A percentile compares a stretch with the other conserved stretches of the same genome.
Evolutionary conservation across 1,140 invertebrate genomes (phyloP).

Genomic region (Apolygus lucorum): DNA sequence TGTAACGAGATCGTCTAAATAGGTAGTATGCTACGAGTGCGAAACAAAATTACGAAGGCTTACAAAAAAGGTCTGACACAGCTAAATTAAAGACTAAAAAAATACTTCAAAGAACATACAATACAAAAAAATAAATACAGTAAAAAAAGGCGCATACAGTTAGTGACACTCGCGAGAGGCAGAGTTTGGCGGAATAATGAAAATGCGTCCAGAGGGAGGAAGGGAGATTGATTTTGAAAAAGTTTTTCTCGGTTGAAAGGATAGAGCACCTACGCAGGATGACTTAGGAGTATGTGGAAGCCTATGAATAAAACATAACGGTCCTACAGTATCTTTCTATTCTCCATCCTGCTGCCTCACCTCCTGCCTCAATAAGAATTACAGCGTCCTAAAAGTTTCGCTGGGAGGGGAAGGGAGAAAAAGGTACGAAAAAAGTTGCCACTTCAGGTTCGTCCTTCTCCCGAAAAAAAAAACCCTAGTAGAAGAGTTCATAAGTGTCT

Average conservation of each 20-base stretch:
- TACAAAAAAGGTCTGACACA: neutral
- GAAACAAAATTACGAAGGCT: neutral
- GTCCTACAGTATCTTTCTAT: neutral
- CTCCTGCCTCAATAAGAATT: neutral
- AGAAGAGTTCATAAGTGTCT: constrained; percentile 10
- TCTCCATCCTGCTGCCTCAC: neutral
- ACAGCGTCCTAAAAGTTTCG: constrained; percentile 5
- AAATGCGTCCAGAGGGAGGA: neutral
- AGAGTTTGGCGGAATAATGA: neutral
- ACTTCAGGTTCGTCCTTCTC: neutral
- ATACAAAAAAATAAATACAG: neutral
- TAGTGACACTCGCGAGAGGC: neutral
- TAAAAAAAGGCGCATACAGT: neutral
- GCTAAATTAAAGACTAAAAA: neutral
- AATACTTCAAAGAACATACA: neutral
- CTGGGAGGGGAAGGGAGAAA: neutral
- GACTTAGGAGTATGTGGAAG: neutral
- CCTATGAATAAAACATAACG: constrained; percentile 6
- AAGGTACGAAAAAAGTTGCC: neutral
- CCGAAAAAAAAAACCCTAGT: neutral
- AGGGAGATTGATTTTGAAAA: neutral
- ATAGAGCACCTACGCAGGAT: neutral
- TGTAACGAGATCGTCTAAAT: neutral
- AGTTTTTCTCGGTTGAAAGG: neutral
- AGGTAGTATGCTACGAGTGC: neutral